phyloP scores from a whole-genome alignment of 2,797 vertebrate species.

The Percopsis omiscomaycus region DNA sequence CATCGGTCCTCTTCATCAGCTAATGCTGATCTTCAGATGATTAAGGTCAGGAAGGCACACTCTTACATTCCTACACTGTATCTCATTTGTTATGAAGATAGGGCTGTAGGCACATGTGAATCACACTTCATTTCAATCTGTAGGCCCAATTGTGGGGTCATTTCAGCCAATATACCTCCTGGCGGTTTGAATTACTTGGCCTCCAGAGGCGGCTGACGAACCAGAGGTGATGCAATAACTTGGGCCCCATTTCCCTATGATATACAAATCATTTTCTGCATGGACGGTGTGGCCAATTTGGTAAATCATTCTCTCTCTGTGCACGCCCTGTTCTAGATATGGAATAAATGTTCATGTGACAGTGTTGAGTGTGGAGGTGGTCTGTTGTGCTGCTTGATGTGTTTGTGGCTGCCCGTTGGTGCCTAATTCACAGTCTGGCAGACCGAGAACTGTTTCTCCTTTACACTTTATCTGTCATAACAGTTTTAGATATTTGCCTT shows the following conservation, averaged over 20 bases:
- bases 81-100: slow-evolving; percentile 16
- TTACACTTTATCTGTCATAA: slow-evolving; percentile 13
- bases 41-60: slow-evolving; percentile 2
- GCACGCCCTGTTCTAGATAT: slow-evolving; percentile 54
- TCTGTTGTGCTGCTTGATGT: slow-evolving; percentile 56
- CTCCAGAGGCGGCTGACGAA: slow-evolving; percentile 68
- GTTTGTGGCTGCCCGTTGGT: slow-evolving; percentile 54
- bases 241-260: slow-evolving; percentile 71
- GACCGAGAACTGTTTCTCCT: slow-evolving; percentile 16
- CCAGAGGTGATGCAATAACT: slow-evolving; percentile 72
- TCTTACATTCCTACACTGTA: not conserved
- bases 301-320: slow-evolving; percentile 45
- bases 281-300: slow-evolving; percentile 59
- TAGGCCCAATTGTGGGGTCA: slow-evolving; percentile 21
- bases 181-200: slow-evolving; percentile 56
- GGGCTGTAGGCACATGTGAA: not conserved
- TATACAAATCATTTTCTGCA: slow-evolving; percentile 74
- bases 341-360: slow-evolving; percentile 51
- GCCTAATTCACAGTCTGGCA: slow-evolving; percentile 54
- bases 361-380: slow-evolving; percentile 45
- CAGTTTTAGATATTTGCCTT: slow-evolving; percentile 14
- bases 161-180: slow-evolving; percentile 41
- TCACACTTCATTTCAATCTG: slow-evolving; percentile 24
- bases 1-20: no score
- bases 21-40: slow-evolving; percentile 17